Percentiles rank a stretch among this genome's conserved stretches.
Evolutionary conservation across 2,797 vertebrate genomes (phyloP).

Genomic region (Falco naumanni): DNA sequence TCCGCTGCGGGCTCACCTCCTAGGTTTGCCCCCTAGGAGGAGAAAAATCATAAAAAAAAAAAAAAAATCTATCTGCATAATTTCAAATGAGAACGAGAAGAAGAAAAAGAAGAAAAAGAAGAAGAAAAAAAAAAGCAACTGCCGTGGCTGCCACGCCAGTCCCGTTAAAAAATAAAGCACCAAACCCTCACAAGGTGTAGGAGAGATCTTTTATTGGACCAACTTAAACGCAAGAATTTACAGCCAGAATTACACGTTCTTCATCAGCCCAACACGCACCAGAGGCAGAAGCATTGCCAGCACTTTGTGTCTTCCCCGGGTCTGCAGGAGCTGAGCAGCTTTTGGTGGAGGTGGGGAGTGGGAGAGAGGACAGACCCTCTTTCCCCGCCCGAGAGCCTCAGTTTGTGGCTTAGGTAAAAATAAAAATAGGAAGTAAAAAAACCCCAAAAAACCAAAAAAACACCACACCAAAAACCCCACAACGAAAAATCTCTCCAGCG

Average conservation of each 20-base stretch:
- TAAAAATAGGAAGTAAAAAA: not conserved
- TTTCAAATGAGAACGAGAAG: constrained; percentile 65
- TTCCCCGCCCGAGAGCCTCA: constrained; percentile 26
- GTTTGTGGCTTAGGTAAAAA: constrained; percentile 62
- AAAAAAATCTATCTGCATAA: constrained; percentile 69
- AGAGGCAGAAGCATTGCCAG: constrained; percentile 47
- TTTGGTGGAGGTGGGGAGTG: constrained; percentile 10
- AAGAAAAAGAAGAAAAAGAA: not conserved
- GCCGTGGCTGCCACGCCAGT: constrained; percentile 3
- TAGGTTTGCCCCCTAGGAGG: constrained; percentile 64
- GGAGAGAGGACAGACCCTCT: constrained; percentile 50
- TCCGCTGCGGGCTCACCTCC: constrained; percentile 62
- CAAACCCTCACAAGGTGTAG: constrained; percentile 60
- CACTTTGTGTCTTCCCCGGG: constrained; percentile 46
- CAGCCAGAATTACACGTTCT: constrained; percentile 66
- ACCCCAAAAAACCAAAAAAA: not conserved
- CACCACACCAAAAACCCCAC: not conserved
- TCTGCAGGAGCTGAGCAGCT: constrained; percentile 40
- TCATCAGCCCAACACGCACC: constrained; percentile 53
- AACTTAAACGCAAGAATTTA: constrained; percentile 69
- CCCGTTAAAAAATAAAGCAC: constrained; percentile 61
- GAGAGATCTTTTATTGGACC: constrained; percentile 78
- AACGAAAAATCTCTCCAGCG: constrained; percentile 71
- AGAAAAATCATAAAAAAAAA: not conserved
- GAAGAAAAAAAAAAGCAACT: not conserved